phyloP scores from a whole-genome alignment of 2,888 invertebrate species.

The Ectemnius lituratus region DNA sequence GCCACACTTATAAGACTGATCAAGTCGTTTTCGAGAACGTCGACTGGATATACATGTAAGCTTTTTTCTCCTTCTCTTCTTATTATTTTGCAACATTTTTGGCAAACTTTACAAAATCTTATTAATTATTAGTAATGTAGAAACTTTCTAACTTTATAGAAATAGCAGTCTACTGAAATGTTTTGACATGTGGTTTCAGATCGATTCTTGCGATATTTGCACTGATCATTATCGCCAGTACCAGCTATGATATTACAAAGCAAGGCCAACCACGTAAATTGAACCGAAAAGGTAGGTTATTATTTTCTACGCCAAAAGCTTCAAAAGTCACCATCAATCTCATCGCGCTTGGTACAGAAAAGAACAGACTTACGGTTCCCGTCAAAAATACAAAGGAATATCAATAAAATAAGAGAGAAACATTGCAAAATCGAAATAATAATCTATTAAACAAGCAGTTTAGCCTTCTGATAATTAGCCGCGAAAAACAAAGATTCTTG shows the following conservation, averaged over 20 bases:
- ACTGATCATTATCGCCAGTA: constrained; percentile 62
- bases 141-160: background rate
- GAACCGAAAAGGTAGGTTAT: constrained; percentile 45
- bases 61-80: background rate
- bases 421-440: too few relatives aligned
- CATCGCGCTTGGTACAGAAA: background rate
- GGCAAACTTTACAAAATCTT: too few relatives aligned
- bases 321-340: background rate
- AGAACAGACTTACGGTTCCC: too few relatives aligned
- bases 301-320: background rate
- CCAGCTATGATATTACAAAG: constrained; percentile 67
- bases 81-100: too few relatives aligned
- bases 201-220: constrained; percentile 59
- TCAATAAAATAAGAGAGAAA: too few relatives aligned
- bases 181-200: constrained; percentile 40
- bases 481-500: constrained; percentile 29
- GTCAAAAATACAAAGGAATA: too few relatives aligned
- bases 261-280: constrained; percentile 35
- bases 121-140: background rate
- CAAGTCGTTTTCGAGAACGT: constrained; percentile 49
- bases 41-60: constrained; percentile 72
- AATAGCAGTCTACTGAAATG: background rate
- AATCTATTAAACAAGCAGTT: too few relatives aligned
- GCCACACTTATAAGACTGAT: constrained; percentile 62
- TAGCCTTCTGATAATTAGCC: constrained; percentile 9